These are phyloP conservation scores for Cheilosia scutellata DNA, from an alignment of 2,888 invertebrate species.

Conservation along the genomic window DNA sequence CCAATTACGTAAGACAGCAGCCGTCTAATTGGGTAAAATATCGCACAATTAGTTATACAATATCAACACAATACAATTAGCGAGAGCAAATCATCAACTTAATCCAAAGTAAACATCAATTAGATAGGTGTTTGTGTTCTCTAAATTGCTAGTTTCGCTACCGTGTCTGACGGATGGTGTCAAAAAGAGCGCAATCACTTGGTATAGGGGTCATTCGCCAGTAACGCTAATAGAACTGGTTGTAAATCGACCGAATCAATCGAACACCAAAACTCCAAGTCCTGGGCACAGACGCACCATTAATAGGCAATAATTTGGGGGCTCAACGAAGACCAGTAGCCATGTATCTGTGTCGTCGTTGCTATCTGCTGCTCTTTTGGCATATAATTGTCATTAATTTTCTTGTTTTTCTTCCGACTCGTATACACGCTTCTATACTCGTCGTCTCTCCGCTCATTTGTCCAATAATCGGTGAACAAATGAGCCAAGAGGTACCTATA, in stretches of 20 bases:
- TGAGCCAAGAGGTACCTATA: slow-evolving; percentile 59
- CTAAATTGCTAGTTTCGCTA: not conserved
- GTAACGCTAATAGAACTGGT: not conserved
- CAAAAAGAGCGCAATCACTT: slow-evolving; percentile 61
- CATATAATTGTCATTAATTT: slow-evolving; percentile 74
- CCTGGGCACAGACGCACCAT: slow-evolving; percentile 52
- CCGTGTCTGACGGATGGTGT: slow-evolving; percentile 40
- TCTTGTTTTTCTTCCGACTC: slow-evolving; percentile 67
- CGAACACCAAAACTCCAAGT: slow-evolving; percentile 39
- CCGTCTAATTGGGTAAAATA: slow-evolving; percentile 50
- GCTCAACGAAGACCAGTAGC: slow-evolving; percentile 74
- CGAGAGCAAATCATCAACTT: slow-evolving; percentile 60
- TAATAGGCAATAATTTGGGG: slow-evolving; percentile 74
- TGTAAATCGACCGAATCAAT: slow-evolving; percentile 42
- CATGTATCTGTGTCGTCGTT: slow-evolving; percentile 50
- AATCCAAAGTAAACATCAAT: slow-evolving; percentile 71
- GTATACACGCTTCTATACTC: slow-evolving; percentile 26
- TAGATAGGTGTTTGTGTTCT: slow-evolving; percentile 40
- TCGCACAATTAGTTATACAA: slow-evolving; percentile 54
- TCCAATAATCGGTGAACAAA: slow-evolving; percentile 73
- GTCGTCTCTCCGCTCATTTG: slow-evolving; percentile 59
- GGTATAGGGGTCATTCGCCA: slow-evolving; percentile 43
- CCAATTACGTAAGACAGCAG: slow-evolving; percentile 36
- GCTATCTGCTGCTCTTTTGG: slow-evolving; percentile 35
- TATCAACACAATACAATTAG: slow-evolving; percentile 59